Conservation (phyloP, 2,888 invertebrate genomes). For the Heliothis peltigera region DNA sequence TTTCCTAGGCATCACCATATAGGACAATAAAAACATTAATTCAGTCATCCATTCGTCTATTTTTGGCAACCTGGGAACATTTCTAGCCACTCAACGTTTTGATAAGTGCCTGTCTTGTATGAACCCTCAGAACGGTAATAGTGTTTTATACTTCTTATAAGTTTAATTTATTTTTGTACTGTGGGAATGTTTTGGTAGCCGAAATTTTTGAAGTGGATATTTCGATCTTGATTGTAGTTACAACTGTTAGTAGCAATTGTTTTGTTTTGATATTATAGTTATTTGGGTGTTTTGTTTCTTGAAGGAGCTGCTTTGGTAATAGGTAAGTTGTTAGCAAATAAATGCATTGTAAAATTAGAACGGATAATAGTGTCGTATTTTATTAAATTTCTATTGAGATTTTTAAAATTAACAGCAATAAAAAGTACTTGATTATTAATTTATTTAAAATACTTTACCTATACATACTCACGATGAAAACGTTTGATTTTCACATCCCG, state of each 20-base stretch:
- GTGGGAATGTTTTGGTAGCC: constrained; percentile 65
- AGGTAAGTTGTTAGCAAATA: background rate
- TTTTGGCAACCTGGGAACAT: constrained; percentile 71
- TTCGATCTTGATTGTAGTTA: constrained; percentile 45
- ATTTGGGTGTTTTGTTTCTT: background rate
- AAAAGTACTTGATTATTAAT: too few relatives aligned
- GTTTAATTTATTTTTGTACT: constrained; percentile 67
- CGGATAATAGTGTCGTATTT: background rate
- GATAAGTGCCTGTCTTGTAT: constrained; percentile 57
- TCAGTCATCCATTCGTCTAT: constrained; percentile 61
- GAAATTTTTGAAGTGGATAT: constrained; percentile 49
- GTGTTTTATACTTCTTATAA: constrained; percentile 64
- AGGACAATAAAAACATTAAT: constrained; percentile 51
- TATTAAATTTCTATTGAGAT: too few relatives aligned
- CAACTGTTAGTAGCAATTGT: constrained; percentile 24
- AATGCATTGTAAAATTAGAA: constrained; percentile 15
- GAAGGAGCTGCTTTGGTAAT: constrained; percentile 1
- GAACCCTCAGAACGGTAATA: constrained; percentile 59
- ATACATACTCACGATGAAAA: too few relatives aligned
- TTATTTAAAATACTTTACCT: too few relatives aligned
- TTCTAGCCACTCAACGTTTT: constrained; percentile 64
- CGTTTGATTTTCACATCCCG: too few relatives aligned
- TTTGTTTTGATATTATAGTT: constrained; percentile 39
- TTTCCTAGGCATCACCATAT: constrained; percentile 51
- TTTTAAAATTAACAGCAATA: too few relatives aligned